A percentile compares a stretch with the other conserved stretches of the same genome.
phyloP scores from a whole-genome alignment of 2,113 vertebrate genomes.

The Okapia johnstoni region DNA sequence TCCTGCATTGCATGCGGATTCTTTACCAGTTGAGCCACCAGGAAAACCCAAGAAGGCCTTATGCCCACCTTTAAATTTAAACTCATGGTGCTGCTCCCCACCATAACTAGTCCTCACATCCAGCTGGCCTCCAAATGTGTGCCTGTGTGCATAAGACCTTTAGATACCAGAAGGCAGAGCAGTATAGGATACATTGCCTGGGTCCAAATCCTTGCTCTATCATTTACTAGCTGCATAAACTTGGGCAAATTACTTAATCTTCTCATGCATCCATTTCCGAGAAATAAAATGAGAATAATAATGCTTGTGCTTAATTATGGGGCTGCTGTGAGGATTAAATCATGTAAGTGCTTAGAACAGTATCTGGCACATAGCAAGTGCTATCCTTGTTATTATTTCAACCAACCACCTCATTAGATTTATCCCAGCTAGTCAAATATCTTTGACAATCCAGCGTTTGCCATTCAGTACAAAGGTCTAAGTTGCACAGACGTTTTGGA shows the following conservation, averaged over 20 bases:
- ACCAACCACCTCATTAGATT: neutral
- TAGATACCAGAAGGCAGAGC: neutral
- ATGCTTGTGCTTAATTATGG: neutral
- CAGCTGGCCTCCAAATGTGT: neutral
- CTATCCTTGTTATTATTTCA: neutral
- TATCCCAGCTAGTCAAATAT: neutral
- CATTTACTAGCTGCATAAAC: neutral
- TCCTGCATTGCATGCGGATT: neutral
- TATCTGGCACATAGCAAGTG: neutral
- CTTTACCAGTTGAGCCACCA: neutral
- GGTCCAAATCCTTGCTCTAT: neutral
- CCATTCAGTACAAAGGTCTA: neutral
- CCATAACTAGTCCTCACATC: neutral
- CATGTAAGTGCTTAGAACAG: neutral
- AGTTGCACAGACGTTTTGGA: neutral
- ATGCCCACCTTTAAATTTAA: conserved; percentile 9
- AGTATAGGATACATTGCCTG: neutral
- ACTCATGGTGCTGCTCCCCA: neutral
- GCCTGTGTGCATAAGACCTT: neutral
- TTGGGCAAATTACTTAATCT: neutral
- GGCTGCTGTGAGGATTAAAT: neutral
- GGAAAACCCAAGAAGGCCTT: neutral
- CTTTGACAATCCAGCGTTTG: neutral
- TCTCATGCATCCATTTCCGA: neutral
- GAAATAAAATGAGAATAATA: neutral